phyloP scores from a whole-genome alignment of 2,113 vertebrate genomes.

The Alligator mississippiensis region DNA sequence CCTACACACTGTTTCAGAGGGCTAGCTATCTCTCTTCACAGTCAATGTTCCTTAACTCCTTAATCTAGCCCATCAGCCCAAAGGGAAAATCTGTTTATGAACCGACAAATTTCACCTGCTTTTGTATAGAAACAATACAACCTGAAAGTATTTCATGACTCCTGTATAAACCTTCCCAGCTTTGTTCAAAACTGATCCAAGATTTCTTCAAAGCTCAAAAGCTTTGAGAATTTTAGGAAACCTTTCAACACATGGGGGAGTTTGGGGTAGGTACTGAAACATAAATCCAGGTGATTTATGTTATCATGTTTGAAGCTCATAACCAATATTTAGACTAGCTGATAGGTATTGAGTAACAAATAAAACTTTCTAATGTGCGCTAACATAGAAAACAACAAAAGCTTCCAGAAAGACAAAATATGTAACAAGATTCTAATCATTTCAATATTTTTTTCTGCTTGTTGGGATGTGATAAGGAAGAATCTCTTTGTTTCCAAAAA shows the following conservation, averaged over 20 bases:
- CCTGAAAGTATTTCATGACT: background rate
- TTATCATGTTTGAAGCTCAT: background rate
- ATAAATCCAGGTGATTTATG: background rate
- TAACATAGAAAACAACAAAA: background rate
- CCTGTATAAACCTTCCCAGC: background rate
- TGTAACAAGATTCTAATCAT: background rate
- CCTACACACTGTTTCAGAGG: background rate
- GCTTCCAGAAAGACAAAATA: background rate
- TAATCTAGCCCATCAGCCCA: background rate
- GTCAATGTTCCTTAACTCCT: background rate
- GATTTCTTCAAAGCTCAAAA: background rate
- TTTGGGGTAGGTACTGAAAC: background rate
- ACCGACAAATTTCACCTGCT: background rate
- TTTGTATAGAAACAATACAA: background rate
- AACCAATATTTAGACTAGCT: background rate
- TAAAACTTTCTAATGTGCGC: background rate
- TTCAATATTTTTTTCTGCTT: background rate
- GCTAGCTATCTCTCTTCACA: background rate
- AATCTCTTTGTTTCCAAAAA: background rate
- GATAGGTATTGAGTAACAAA: background rate
- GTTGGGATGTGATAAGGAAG: background rate
- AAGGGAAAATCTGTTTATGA: background rate
- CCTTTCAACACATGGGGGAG: background rate
- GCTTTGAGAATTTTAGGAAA: background rate
- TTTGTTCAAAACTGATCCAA: background rate